phyloP scores from a whole-genome alignment of 2,888 invertebrate species.

The Stictocephala bisonia region DNA sequence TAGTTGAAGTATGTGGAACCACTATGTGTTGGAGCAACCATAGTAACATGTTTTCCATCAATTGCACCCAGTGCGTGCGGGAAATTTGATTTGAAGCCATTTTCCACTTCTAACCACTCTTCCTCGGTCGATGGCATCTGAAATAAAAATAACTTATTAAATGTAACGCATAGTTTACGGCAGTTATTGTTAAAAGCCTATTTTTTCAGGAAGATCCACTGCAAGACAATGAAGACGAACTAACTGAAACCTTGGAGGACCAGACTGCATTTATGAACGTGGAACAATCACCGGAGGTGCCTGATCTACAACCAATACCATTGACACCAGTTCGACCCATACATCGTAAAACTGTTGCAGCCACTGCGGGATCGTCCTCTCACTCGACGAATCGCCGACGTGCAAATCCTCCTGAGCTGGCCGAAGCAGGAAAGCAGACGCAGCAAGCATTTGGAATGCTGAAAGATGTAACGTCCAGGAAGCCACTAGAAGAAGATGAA shows the following conservation, averaged over 20 bases:
- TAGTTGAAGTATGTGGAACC: conserved; percentile 61
- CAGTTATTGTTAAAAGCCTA: neutral
- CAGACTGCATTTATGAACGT: conserved; percentile 14
- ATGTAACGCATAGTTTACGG: conserved; percentile 14
- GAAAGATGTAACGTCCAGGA: conserved; percentile 35
- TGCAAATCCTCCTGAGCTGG: conserved; percentile 47
- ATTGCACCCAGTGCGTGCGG: conserved; percentile 55
- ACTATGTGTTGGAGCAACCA: conserved; percentile 57
- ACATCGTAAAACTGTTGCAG: conserved; percentile 26
- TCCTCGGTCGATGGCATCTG: conserved; percentile 47
- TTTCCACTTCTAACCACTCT: conserved; percentile 47
- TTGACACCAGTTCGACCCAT: conserved; percentile 12
- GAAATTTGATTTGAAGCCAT: conserved; percentile 44
- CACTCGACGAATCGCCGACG: conserved; percentile 43
- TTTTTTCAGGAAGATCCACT: conserved; percentile 32
- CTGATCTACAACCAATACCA: conserved; percentile 16
- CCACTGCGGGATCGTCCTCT: too few species aligned
- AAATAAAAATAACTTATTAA: conserved; percentile 32
- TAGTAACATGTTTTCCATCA: conserved; percentile 60
- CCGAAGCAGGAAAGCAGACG: conserved; percentile 46
- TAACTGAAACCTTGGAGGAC: conserved; percentile 16
- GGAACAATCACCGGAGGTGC: conserved; percentile 10
- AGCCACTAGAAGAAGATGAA: conserved; percentile 63
- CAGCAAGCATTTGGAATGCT: conserved; percentile 36
- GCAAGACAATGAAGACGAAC: neutral